Base-by-base conservation (phyloP, 2,113 vertebrate species). In the Eulacestoma nigropectus region DNA sequence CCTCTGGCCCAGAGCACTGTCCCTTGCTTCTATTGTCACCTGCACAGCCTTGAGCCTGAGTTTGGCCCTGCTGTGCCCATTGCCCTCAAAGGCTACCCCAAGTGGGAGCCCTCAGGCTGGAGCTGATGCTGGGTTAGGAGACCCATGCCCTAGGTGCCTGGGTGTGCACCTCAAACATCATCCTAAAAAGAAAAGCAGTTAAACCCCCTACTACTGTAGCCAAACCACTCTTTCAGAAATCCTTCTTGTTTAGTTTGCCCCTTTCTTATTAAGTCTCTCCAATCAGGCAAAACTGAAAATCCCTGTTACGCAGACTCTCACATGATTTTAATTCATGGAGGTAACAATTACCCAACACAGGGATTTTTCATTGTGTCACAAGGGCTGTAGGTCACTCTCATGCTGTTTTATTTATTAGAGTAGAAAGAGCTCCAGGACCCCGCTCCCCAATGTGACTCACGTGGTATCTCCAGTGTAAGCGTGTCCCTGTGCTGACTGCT, bases 271-370 rank as follows among this genome's bases (percentile, higher is more conserved):
- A 89, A 84, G 49, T 68, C 49, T 69, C 62, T 76, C 81, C 84
- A 85, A 42, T 59, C 37, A 83, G 62, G 84, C 91, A 93, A 95
- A 96, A 91, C 69, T 69, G 62, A 95, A 96, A 96, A 94, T 76
- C 78, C 32, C 37, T n/a, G 20, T 94, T 91, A 72, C 1, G 7
- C 39, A 78, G 65, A 21, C 15, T 77, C 37, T 95, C 94, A 94
- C 87, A 76, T 87, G 84, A 89, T 87, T 89, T 72, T 50, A 92
- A 82, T 68, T 94, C 93, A 64, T 2, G 6, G 87, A 87, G 29
- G 65, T 92, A 87, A 84, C 75, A 94, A 47, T 83, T 82, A 30
- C 84, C 44, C 81, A 73, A 30, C 46, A 37, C 26, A 42, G 67
- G 41, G 73, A 76, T 89, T 94, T 93, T 75, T 85, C 49, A 62